These are phyloP conservation scores for Heteropelma amictum DNA, from an alignment of 2,888 invertebrate genomes.

Conservation along the genomic window DNA sequence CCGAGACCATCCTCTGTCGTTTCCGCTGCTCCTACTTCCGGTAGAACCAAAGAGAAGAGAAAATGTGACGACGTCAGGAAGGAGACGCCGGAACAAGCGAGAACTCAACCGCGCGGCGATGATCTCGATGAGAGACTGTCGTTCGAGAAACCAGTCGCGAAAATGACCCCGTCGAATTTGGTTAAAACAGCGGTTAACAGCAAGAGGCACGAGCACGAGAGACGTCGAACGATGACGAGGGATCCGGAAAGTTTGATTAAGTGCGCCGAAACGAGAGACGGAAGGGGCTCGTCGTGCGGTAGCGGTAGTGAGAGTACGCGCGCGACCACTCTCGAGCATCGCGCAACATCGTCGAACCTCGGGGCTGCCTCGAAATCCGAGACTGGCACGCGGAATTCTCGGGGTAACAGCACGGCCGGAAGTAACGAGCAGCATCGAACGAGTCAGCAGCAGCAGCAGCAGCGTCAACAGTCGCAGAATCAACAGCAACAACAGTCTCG, in stretches of 20 bases:
- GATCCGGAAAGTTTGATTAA: slow-evolving; percentile 75
- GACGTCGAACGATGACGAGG: slow-evolving; percentile 79
- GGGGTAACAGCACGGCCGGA: slow-evolving; percentile 29
- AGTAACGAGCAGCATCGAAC: slow-evolving; percentile 31
- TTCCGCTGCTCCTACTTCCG: neutral
- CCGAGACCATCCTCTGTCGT: neutral
- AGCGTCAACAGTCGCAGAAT: slow-evolving; percentile 25
- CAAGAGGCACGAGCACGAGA: slow-evolving; percentile 81
- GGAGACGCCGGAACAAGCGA: slow-evolving; percentile 53
- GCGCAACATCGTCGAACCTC: slow-evolving; percentile 24
- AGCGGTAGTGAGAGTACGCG: slow-evolving; percentile 32
- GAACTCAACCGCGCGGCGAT: slow-evolving; percentile 58
- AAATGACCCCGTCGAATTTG: slow-evolving; percentile 81
- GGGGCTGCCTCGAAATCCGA: neutral
- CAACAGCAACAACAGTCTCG: slow-evolving; percentile 72
- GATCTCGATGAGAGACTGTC: slow-evolving; percentile 56
- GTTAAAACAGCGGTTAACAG: slow-evolving; percentile 84
- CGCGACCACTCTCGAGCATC: slow-evolving; percentile 19
- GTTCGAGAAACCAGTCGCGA: slow-evolving; percentile 66
- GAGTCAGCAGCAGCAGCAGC: slow-evolving; percentile 35
- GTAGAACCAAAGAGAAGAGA: slow-evolving; percentile 56
- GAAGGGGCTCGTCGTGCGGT: slow-evolving; percentile 35
- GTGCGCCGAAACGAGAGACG: slow-evolving; percentile 71
- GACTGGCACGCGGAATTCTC: slow-evolving; percentile 4
- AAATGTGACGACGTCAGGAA: slow-evolving; percentile 38